A percentile compares a stretch with the other conserved stretches of the same genome.
These are phyloP conservation scores for Siderastrea siderea DNA, from an alignment of 92 coral and sea anemone genomes.

Conservation along the genomic window DNA sequence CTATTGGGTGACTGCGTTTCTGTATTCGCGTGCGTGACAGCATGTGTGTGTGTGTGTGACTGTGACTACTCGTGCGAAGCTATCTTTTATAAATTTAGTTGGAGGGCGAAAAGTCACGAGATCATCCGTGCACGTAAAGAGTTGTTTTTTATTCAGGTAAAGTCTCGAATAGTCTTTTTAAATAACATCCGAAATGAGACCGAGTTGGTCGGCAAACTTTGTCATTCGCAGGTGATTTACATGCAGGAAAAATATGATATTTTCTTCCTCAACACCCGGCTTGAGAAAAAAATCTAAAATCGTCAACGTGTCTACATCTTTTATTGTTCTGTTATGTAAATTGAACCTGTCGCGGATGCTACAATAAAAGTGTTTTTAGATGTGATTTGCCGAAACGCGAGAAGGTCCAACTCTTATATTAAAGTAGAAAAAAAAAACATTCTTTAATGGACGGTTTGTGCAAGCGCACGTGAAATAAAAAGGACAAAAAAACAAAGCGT, in stretches of 20 bases:
- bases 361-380: neutral
- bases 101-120: constrained; percentile 3
- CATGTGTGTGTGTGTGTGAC: neutral
- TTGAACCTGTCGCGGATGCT: neutral
- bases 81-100: neutral
- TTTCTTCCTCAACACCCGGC: neutral
- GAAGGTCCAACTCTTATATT: neutral
- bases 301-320: neutral
- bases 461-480: neutral
- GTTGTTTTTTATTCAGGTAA: neutral
- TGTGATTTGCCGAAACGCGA: neutral
- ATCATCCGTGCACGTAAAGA: neutral
- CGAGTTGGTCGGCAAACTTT: neutral
- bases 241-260: neutral
- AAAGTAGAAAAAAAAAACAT: neutral
- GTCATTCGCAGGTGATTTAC: neutral
- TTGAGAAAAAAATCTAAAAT: neutral
- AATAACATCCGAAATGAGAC: neutral
- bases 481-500: neutral
- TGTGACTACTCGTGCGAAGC: constrained; percentile 1
- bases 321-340: constrained; percentile 31
- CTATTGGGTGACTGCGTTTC: neutral
- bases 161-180: constrained; percentile 9
- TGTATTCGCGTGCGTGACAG: neutral
- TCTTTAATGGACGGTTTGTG: neutral